Conservation (phyloP, 2,888 invertebrate genomes). For the Caenorhabditis parvicauda region DNA sequence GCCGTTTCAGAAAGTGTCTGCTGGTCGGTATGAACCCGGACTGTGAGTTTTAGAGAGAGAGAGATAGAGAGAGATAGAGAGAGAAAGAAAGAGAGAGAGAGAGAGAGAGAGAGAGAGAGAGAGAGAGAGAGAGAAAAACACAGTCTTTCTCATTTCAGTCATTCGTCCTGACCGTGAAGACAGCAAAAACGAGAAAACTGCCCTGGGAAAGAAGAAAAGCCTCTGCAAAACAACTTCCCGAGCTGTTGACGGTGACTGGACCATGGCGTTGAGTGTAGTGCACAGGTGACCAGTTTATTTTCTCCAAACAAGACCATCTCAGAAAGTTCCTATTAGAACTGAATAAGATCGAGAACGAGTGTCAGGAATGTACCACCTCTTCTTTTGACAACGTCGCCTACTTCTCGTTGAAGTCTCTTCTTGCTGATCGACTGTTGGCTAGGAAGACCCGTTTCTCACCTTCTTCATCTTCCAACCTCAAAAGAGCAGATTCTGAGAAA, state of each 20-base stretch:
- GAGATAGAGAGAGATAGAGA: constrained; percentile 35
- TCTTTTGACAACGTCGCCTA: constrained; percentile 40
- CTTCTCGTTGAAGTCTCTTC: constrained; percentile 49
- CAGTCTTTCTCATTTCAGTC: constrained; percentile 22
- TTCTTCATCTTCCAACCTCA: neutral
- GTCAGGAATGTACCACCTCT: constrained; percentile 13
- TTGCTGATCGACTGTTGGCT: constrained; percentile 46
- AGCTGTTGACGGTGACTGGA: too few species aligned
- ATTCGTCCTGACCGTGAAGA: constrained; percentile 55
- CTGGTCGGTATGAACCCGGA: constrained; percentile 59
- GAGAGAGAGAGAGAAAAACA: neutral
- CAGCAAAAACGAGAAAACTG: constrained; percentile 19
- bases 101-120: neutral
- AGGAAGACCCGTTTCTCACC: constrained; percentile 10
- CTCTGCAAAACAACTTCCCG: constrained; percentile 3
- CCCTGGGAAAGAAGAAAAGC: constrained; percentile 38
- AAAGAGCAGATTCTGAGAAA: neutral
- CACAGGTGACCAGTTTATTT: too few species aligned
- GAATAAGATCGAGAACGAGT: constrained; percentile 31
- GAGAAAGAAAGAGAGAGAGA: constrained; percentile 1
- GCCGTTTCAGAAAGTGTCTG: constrained; percentile 53
- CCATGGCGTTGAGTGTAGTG: too few species aligned
- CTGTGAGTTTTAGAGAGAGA: constrained; percentile 24
- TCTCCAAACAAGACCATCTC: constrained; percentile 7
- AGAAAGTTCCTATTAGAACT: constrained; percentile 40